A percentile compares a stretch with the other conserved stretches of the same genome.
phyloP scores from a whole-genome alignment of 2,888 invertebrate genomes.

The Scaptomyza cyrtandrae region DNA sequence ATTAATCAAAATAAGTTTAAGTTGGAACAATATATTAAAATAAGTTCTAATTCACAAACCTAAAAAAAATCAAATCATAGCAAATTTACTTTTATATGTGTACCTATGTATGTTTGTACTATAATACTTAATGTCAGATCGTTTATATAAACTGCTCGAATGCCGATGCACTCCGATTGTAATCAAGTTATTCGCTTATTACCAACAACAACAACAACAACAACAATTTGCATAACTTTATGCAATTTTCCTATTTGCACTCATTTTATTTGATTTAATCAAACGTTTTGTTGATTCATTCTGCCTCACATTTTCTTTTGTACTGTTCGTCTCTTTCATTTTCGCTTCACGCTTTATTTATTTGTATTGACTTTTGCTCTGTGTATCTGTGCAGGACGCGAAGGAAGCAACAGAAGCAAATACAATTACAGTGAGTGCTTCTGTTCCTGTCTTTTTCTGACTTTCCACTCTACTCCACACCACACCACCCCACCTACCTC shows the following conservation, averaged over 20 bases:
- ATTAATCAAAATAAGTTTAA: no score
- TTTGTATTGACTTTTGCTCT: slow-evolving; percentile 71
- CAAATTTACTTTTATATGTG: no score
- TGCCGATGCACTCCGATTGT: slow-evolving; percentile 1
- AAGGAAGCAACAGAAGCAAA: slow-evolving; percentile 72
- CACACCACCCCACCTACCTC: neutral
- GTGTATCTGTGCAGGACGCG: slow-evolving; percentile 52
- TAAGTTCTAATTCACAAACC: no score
- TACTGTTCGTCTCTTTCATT: slow-evolving; percentile 24
- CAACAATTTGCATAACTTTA: slow-evolving; percentile 59
- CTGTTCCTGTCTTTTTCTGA: slow-evolving; percentile 29
- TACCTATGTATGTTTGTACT: neutral
- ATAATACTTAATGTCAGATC: neutral
- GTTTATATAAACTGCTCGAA: slow-evolving; percentile 14
- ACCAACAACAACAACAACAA: slow-evolving; percentile 39
- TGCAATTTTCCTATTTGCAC: slow-evolving; percentile 68
- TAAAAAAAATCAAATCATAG: no score
- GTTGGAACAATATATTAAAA: no score
- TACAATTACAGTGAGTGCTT: slow-evolving; percentile 76
- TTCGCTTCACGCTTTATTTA: slow-evolving; percentile 62
- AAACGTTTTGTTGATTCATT: slow-evolving; percentile 41
- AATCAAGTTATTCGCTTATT: slow-evolving; percentile 50
- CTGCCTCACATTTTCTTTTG: slow-evolving; percentile 9
- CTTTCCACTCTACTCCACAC: no score
- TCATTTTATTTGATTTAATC: slow-evolving; percentile 72